Conservation (phyloP, 1,140 invertebrate genomes). For the Drosophila yakuba region DNA sequence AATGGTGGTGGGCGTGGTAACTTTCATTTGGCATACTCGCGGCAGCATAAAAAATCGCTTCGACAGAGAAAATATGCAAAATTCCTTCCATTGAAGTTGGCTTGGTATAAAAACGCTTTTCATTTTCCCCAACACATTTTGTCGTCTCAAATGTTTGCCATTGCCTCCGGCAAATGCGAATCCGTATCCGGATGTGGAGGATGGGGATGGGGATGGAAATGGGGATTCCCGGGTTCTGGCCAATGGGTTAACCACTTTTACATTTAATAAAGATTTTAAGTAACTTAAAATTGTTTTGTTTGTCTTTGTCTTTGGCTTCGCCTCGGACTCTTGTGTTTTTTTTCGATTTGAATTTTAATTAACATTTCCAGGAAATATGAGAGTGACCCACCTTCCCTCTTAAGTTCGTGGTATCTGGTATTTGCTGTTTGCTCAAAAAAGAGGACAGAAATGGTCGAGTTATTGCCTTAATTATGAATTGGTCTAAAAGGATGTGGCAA, state of each 20-base stretch:
- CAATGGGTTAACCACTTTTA: conserved; percentile 77
- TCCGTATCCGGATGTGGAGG: conserved; percentile 9
- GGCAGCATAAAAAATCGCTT: conserved; percentile 78
- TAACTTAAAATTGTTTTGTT: conserved; percentile 78
- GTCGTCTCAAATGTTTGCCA: conserved; percentile 26
- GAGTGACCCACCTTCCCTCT: not conserved
- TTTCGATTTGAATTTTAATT: conserved; percentile 81
- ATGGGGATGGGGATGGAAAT: not conserved
- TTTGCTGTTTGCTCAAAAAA: conserved; percentile 6
- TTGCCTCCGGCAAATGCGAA: conserved; percentile 29
- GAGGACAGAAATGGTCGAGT: conserved; percentile 5
- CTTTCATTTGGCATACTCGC: conserved; percentile 82
- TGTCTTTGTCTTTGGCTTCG: conserved; percentile 61
- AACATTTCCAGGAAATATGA: conserved; percentile 73
- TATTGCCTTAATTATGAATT: conserved; percentile 48
- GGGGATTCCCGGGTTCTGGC: conserved; percentile 17
- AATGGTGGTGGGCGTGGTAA: conserved; percentile 17
- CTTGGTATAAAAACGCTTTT: conserved; percentile 57
- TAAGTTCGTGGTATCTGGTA: conserved; percentile 30
- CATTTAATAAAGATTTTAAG: conserved; percentile 83
- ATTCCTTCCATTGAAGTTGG: conserved; percentile 70
- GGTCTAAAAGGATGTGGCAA: conserved; percentile 18
- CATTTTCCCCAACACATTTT: conserved; percentile 65
- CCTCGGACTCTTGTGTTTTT: conserved; percentile 27
- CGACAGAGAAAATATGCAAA: conserved; percentile 63